Base-by-base conservation (phyloP, 2,888 invertebrate species). In the Dasypogon diadema region DNA sequence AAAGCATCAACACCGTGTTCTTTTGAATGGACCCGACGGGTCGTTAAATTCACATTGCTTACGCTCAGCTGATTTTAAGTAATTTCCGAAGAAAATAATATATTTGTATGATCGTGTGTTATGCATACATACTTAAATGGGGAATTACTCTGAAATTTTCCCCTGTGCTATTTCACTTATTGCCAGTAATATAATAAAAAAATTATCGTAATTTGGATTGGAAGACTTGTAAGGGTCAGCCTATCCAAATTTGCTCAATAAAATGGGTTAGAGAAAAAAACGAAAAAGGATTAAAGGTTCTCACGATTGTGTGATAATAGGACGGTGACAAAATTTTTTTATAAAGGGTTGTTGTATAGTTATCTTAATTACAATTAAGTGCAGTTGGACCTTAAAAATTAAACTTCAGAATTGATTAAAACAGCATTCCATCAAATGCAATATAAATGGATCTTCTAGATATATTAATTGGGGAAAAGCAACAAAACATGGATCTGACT, bases 1-100 rank as follows among this genome's bases (percentile, higher is more conserved):
- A 70, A 70, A 51, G 70, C 51, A 30, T 30, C 30, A 70, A 51
- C 51, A 70, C 70, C 51, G 54, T 70, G 26, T 54, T 18, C 56
- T 14, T 30, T 63, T 73, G 73, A 73, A 56, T 56, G 42, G 56
- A 73, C 55, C 56, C 73, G 73, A n/a, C 73, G 73, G 56, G 18
- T 58, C 56, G 73, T 56, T 42, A 73, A 73, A 73, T 73, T 73
- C 58, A 73, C 26, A 73, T 73, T 73, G 22, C 58, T 73, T 73
- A 73, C 73, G 56, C 73, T 73, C 37, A 58, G 73, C 42, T 73
- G 73, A 56, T 56, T 54, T 54, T 70, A 51, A 70, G 70, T 70
- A 30, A 70, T 54, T 51, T 70, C 34, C 70, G 54, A 70, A 18
- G 26, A 70, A 70, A 70, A 54, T 70, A n/a, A n/a, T 70, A 26